A percentile compares a stretch with the other conserved stretches of the same genome.
These are phyloP conservation scores for Lepetodrilus schrolli DNA, from an alignment of 2,888 invertebrate species.

Conservation along the genomic window DNA sequence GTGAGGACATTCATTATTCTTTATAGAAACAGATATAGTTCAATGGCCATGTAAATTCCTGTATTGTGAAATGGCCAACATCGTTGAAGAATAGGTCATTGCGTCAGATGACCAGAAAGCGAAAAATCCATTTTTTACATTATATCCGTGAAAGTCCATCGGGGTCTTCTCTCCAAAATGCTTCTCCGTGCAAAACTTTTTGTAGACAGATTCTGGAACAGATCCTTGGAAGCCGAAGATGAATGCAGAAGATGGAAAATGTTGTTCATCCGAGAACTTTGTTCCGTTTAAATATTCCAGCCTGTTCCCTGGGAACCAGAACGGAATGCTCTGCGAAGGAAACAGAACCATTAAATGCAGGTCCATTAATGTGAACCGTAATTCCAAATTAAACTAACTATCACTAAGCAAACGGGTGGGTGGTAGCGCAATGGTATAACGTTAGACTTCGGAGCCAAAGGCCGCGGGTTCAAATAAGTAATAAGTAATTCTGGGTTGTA, in stretches of 20 bases:
- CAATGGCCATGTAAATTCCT: not conserved
- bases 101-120: slow-evolving; percentile 65
- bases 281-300: slow-evolving; percentile 50
- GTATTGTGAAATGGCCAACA: slow-evolving; percentile 56
- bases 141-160: slow-evolving; percentile 58
- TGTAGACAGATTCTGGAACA: slow-evolving; percentile 48
- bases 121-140: slow-evolving; percentile 51
- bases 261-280: slow-evolving; percentile 33
- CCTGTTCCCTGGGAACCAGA: slow-evolving; percentile 47
- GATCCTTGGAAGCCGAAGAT: slow-evolving; percentile 55
- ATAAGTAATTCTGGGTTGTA: too few relatives aligned
- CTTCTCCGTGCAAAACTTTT: slow-evolving; percentile 44
- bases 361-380: too few relatives aligned
- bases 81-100: slow-evolving; percentile 60
- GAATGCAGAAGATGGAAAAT: slow-evolving; percentile 30
- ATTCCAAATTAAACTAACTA: too few relatives aligned
- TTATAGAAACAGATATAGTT: too few relatives aligned
- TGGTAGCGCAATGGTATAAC: too few relatives aligned
- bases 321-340: slow-evolving; percentile 40
- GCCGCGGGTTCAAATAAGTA: too few relatives aligned
- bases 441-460: too few relatives aligned
- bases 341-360: too few relatives aligned
- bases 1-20: too few relatives aligned
- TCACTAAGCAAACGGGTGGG: too few relatives aligned
- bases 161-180: slow-evolving; percentile 46